Percentiles rank a stretch among this genome's conserved stretches.
Evolutionary conservation across 2,797 vertebrate species (phyloP).

Genomic region (Coreius guichenoti): DNA sequence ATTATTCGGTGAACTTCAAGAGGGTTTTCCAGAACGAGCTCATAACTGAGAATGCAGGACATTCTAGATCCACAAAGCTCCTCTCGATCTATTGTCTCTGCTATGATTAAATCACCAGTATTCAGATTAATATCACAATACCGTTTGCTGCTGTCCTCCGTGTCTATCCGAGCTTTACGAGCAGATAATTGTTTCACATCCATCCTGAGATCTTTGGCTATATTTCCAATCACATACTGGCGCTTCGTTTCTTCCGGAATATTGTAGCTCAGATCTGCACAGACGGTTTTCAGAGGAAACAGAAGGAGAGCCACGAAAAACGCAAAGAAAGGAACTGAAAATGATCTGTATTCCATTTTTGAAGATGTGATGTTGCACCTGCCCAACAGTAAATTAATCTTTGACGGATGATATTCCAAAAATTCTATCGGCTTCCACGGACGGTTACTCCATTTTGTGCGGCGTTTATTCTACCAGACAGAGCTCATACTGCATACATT

Average conservation of each 20-base stretch:
- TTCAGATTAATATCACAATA: conserved; percentile 59
- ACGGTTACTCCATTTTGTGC: too few species aligned
- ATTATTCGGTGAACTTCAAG: conserved; percentile 54
- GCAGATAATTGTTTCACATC: conserved; percentile 58
- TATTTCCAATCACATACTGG: conserved; percentile 53
- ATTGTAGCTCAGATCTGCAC: conserved; percentile 47
- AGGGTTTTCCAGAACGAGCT: conserved; percentile 73
- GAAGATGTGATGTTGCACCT: too few species aligned
- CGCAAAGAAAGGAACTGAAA: too few species aligned
- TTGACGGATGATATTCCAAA: too few species aligned
- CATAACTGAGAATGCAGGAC: conserved; percentile 58
- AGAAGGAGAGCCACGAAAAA: not conserved
- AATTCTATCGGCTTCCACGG: too few species aligned
- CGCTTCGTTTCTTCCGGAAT: conserved; percentile 52
- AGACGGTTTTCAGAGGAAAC: not conserved
- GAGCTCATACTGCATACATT: too few species aligned
- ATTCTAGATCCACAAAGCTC: conserved; percentile 34
- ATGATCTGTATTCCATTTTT: too few species aligned
- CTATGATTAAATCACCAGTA: conserved; percentile 57
- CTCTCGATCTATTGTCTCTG: conserved; percentile 59
- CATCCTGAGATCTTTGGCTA: conserved; percentile 55
- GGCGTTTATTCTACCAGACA: too few species aligned
- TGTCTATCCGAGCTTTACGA: conserved; percentile 68
- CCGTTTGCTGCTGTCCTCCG: conserved; percentile 53
- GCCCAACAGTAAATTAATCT: too few species aligned